These are phyloP conservation scores for Campoletis sonorensis DNA, from an alignment of 1,140 invertebrate genomes.

Conservation along the genomic window DNA sequence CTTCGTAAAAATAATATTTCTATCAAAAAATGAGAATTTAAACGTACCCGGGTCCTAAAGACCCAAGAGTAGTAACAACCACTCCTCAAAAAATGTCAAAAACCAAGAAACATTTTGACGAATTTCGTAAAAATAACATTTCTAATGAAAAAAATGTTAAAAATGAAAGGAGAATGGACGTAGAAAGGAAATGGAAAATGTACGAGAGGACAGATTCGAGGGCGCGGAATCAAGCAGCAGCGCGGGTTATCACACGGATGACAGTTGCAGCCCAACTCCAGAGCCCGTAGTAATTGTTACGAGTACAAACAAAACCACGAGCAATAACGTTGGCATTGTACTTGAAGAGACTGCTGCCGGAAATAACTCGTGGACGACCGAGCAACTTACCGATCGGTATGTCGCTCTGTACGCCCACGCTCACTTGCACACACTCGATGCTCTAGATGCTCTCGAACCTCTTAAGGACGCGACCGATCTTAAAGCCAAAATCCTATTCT, in stretches of 20 bases:
- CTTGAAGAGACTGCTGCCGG: slow-evolving; percentile 64
- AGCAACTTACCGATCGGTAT: slow-evolving; percentile 85
- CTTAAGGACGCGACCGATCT: slow-evolving; percentile 89
- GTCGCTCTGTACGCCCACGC: slow-evolving; percentile 89
- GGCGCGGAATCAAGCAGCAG: slow-evolving; percentile 65
- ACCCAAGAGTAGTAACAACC: too few relatives aligned
- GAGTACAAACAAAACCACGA: slow-evolving; percentile 7
- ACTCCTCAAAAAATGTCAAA: not conserved
- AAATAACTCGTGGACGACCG: slow-evolving; percentile 57
- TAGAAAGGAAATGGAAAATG: not conserved
- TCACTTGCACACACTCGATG: slow-evolving; percentile 90
- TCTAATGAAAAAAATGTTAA: not conserved
- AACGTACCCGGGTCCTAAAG: too few relatives aligned
- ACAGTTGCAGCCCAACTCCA: slow-evolving; percentile 68
- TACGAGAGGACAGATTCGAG: slow-evolving; percentile 50
- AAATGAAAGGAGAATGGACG: not conserved
- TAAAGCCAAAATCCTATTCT: slow-evolving; percentile 96
- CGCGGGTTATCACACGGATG: slow-evolving; percentile 70
- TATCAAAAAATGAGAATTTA: not conserved
- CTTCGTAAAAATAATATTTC: not conserved
- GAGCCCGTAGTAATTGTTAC: slow-evolving; percentile 52
- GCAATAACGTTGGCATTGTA: slow-evolving; percentile 26
- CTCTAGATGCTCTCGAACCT: slow-evolving; percentile 86
- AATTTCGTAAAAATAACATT: not conserved
- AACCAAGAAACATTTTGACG: not conserved